phyloP scores from a whole-genome alignment of 2,888 invertebrate genomes.

The Andrena praecox region DNA sequence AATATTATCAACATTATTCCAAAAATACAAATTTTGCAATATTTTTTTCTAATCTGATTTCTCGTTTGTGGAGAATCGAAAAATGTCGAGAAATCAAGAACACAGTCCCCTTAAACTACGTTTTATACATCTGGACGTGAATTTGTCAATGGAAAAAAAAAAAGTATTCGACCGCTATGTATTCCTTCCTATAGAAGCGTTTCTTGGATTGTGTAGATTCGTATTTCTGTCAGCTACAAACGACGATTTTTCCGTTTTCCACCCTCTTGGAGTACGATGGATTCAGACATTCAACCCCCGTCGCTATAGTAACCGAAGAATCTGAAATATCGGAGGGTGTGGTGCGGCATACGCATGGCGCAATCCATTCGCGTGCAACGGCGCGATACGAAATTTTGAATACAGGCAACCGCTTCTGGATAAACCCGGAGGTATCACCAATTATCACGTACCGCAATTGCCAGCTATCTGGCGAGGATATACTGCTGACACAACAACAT shows the following conservation, averaged over 20 bases:
- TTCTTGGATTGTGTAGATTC: neutral
- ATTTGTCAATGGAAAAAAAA: no score
- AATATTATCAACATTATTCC: no score
- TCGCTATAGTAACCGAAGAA: constrained; percentile 46
- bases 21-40: no score
- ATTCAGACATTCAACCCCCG: constrained; percentile 26
- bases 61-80: no score
- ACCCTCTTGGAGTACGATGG: constrained; percentile 4
- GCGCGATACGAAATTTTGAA: constrained; percentile 13
- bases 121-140: no score
- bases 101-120: neutral
- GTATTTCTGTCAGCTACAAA: neutral
- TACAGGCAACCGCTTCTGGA: neutral
- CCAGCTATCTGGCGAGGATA: neutral
- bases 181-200: neutral
- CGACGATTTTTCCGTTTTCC: constrained; percentile 7
- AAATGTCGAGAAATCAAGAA: no score
- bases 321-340: constrained; percentile 23
- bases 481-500: neutral
- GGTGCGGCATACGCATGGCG: neutral
- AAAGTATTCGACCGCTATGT: no score
- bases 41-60: no score
- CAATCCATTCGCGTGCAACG: neutral
- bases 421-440: neutral
- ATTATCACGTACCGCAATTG: neutral